Evolutionary conservation across 1,140 invertebrate genomes (phyloP), one percentile per base, ranked within the genome.

Genomic region (Zaprionus capensis): DNA sequence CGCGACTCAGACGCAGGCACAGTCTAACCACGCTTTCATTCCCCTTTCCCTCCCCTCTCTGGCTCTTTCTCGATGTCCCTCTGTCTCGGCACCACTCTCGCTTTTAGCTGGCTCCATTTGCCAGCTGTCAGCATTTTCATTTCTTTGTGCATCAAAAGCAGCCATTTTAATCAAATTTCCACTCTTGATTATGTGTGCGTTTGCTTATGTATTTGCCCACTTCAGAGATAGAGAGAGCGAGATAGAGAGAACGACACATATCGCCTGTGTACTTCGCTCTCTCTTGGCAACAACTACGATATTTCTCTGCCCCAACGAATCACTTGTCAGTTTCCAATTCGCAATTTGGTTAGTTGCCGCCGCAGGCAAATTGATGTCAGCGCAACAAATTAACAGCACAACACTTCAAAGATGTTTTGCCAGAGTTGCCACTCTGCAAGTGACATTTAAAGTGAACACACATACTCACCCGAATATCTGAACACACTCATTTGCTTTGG

Each of bases 101-200:
- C 31, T 36, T n/a, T 36, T 38, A 58, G 55, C 65, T 38, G 49
- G 55, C 59, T 61, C n/a, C 36, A 26, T 65, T 62, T 58, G 41
- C 51, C 56, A 64, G 71, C 65, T 65, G 61, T 75, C 72, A 70
- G 67, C 72, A 64, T 71, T 78, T 78, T 70, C 75, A 55, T 78
- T 75, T 78, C 71, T 74, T 65, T 79, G 82, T 71, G 85, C 82
- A 82, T 86, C 82, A 86, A 86, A 86, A 81, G 76, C 69, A 86
- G 75, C 38, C 70, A 65, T 82, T 86, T 86, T 86, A 82, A 86
- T 86, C 82, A 87, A 86, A 86, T 86, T 82, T 80, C 55, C 53
- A 70, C 63, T 36, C 51, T 38, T 70, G 41, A 71, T 51, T 64
- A 63, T 70, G 53, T 69, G 41, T 62, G 38, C 38, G 51, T 38